Conservation (phyloP, 2,888 invertebrate genomes). For the Adelognathus sp. region DNA sequence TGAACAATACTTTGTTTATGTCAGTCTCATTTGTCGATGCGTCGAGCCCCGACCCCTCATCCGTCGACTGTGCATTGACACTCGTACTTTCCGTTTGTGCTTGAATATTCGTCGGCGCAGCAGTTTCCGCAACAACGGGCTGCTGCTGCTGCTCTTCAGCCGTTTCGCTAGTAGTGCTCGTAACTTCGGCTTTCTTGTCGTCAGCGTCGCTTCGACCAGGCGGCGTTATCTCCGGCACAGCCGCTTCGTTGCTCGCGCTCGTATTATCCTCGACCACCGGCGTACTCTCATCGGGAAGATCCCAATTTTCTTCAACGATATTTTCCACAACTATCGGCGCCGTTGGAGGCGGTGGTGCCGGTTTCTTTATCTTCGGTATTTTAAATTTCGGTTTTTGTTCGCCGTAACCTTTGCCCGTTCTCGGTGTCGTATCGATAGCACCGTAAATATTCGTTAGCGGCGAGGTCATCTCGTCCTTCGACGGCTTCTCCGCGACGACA, state of each 20-base stretch:
- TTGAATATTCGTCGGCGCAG: no score
- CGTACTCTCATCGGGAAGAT: conserved; percentile 39
- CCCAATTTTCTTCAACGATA: conserved; percentile 57
- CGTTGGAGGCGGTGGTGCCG: conserved; percentile 66
- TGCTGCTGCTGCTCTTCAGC: no score
- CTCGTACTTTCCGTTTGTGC: no score
- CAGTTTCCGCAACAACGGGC: conserved; percentile 53
- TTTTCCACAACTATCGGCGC: conserved; percentile 60
- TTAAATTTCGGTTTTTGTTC: conserved; percentile 82
- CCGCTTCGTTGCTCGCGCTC: not conserved
- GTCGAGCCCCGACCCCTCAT: conserved; percentile 1
- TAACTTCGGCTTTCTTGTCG: conserved; percentile 65
- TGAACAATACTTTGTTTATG: not conserved
- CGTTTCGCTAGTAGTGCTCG: conserved; percentile 67
- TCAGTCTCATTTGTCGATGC: not conserved
- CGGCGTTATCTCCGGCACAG: not conserved
- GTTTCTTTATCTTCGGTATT: conserved; percentile 82
- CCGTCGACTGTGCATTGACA: conserved; percentile 73
- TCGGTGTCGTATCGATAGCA: conserved; percentile 77
- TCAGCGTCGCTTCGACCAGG: conserved; percentile 55
- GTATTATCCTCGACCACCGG: conserved; percentile 11
- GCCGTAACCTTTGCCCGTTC: conserved; percentile 81
- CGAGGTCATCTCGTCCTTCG: conserved; percentile 78
- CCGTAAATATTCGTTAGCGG: conserved; percentile 82
- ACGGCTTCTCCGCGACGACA: conserved; percentile 61